Evolutionary conservation across 2,113 vertebrate genomes (phyloP), one percentile per base, ranked within the genome.

Genomic region (Ceyx margarethae): DNA sequence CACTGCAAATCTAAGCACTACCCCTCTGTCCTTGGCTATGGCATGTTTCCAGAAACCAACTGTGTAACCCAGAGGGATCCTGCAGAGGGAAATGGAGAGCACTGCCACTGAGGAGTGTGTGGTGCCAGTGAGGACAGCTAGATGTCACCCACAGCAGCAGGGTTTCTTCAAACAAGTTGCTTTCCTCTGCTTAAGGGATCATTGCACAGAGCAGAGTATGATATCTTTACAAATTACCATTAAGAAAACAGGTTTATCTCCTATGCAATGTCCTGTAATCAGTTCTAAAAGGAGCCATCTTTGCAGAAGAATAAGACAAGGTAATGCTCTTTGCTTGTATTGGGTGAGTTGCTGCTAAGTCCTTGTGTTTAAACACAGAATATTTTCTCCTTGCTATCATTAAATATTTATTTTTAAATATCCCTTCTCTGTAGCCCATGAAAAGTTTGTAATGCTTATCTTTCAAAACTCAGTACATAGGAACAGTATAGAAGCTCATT

Each of bases 221-320:
- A 50, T 40, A 93, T 43, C 58, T 71, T 54, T 78, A 33, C 35
- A 83, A 91, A 81, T 83, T 57, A 73, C 58, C 51, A 90, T 86
- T 95, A 94, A 83, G 65, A 56, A 86, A 87, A 87, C 75, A 91
- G 89, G 72, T 73, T 93, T 65, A 78, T 93, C 62, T 64, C 73
- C 37, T 9, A 53, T 40, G 17, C 43, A 74, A 68, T 84, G 85
- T 35, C 69, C 61, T 76, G 23, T 75, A 73, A 92, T 81, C 60
- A 94, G 88, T 86, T 79, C 76, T 82, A 81, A 86, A 62, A 84
- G 22, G 64, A 53, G 61, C 57, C 3, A 3, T 74, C 71, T 85
- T 76, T 78, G 48, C 19, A 61, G 64, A 86, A 90, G 58, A 91
- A 79, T 68, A 78, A 95, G 71, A 69, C 57, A 85, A 81, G 40